These are phyloP conservation scores for Watsonalla cultraria DNA, from an alignment of 2,888 invertebrate species.

Conservation along the genomic window DNA sequence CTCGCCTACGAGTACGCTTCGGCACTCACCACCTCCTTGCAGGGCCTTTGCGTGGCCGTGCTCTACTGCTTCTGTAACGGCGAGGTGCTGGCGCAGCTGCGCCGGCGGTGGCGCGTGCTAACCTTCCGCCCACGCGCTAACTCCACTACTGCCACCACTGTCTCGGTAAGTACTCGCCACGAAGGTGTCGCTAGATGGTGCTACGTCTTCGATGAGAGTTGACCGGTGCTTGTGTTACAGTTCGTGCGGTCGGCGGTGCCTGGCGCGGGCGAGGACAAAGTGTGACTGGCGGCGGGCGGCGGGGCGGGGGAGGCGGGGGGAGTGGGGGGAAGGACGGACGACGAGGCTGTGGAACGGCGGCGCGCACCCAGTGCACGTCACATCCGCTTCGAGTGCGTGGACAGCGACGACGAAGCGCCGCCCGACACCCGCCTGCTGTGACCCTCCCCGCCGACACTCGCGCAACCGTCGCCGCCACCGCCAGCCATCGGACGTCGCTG, in stretches of 20 bases:
- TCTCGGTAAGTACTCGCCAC: constrained; percentile 84
- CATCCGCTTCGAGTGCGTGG: constrained; percentile 67
- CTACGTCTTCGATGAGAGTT: constrained; percentile 6
- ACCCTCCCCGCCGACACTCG: constrained; percentile 13
- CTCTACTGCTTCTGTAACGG: constrained; percentile 97
- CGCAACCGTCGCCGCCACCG: constrained; percentile 9
- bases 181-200: constrained; percentile 10
- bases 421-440: constrained; percentile 53
- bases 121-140: constrained; percentile 89
- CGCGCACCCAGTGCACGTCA: constrained; percentile 35
- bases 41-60: constrained; percentile 95
- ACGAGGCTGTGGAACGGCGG: constrained; percentile 17
- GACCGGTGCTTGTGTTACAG: constrained; percentile 71
- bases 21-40: constrained; percentile 91
- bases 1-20: constrained; percentile 90
- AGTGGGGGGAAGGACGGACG: constrained; percentile 13
- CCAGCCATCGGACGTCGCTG: constrained; percentile 4
- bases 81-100: constrained; percentile 93
- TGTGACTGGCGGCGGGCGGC: constrained; percentile 84
- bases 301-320: constrained; percentile 22
- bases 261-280: constrained; percentile 85
- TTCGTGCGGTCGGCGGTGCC: constrained; percentile 87
- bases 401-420: constrained; percentile 67
- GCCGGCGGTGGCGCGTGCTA: constrained; percentile 90
- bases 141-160: constrained; percentile 91